Evolutionary conservation across 2,797 vertebrate species (phyloP).

Genomic region (Dendrocincla tyrannina): DNA sequence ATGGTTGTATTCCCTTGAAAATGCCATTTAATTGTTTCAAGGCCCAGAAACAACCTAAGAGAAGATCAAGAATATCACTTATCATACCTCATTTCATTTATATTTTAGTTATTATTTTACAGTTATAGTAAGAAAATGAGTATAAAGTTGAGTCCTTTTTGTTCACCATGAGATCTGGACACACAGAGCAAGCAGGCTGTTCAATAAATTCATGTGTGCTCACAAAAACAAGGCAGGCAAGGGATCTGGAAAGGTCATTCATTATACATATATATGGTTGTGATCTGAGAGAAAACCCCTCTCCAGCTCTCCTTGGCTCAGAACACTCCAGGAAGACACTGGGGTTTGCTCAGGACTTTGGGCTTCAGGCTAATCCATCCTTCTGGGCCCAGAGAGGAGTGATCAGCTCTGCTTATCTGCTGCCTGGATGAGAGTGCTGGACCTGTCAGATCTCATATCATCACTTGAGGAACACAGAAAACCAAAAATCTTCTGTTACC

Average conservation of each 20-base stretch:
- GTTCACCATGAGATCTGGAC: neutral
- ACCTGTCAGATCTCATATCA: neutral
- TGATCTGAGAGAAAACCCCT: neutral
- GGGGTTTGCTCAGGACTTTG: neutral
- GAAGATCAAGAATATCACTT: neutral
- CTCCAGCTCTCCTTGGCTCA: neutral
- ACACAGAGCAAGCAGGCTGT: neutral
- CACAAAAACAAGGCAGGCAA: neutral
- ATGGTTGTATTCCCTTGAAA: neutral
- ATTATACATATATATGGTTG: neutral
- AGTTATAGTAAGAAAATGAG: neutral
- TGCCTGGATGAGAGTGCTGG: neutral
- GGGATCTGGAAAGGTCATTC: neutral
- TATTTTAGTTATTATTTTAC: neutral
- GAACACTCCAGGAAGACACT: neutral
- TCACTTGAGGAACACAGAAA: neutral
- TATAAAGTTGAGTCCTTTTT: neutral
- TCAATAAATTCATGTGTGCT: neutral
- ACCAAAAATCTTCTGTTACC: neutral
- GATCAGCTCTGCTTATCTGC: neutral
- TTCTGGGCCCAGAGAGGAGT: neutral
- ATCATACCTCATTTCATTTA: neutral
- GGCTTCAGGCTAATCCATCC: neutral
- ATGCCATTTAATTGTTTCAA: neutral
- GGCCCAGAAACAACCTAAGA: neutral